phyloP scores from a whole-genome alignment of 2,113 vertebrate species.

The Notiomystis cincta region DNA sequence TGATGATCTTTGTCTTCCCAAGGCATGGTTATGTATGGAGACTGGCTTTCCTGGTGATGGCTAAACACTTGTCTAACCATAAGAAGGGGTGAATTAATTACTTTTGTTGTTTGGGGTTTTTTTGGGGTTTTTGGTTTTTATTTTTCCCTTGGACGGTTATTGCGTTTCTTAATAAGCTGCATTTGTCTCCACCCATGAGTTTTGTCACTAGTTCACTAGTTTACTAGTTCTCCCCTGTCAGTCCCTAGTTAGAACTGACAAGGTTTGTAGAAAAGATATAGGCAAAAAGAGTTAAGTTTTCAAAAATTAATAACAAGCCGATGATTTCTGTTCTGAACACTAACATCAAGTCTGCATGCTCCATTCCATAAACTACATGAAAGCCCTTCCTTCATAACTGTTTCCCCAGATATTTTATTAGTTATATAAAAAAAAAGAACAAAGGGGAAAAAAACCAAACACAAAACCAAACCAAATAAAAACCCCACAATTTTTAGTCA shows the following conservation, averaged over 20 bases:
- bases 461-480: neutral
- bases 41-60: neutral
- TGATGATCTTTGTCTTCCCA: neutral
- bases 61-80: neutral
- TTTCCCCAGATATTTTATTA: neutral
- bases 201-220: too few relatives aligned
- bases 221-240: too few relatives aligned
- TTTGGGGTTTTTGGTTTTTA: too few relatives aligned
- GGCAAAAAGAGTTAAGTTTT: neutral
- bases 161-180: neutral
- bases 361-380: neutral
- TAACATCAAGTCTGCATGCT: neutral
- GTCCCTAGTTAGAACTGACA: neutral
- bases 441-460: fast-evolving
- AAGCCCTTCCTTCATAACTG: neutral
- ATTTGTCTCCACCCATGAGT: neutral
- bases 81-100: neutral
- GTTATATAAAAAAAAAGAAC: too few relatives aligned
- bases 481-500: neutral
- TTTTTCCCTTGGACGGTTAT: neutral
- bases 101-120: neutral
- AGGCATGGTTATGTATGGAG: neutral
- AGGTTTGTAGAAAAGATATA: neutral
- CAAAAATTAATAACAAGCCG: neutral
- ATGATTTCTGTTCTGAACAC: neutral